A percentile compares a stretch with the other conserved stretches of the same genome.
These are phyloP conservation scores for Colius striatus DNA, from an alignment of 2,113 vertebrate genomes.

Conservation along the genomic window DNA sequence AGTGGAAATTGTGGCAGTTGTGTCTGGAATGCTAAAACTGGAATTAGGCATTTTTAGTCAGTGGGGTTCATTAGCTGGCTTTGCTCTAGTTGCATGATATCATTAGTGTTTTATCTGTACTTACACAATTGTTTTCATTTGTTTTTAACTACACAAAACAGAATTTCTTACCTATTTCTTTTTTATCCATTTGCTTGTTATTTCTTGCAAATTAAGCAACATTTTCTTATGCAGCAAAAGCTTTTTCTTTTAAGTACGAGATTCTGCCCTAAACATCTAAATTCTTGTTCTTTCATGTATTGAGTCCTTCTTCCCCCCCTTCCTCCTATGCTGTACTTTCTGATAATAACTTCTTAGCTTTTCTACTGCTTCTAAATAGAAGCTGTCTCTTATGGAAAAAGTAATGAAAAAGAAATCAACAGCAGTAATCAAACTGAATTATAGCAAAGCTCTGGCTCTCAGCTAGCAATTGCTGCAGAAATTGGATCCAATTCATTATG, in stretches of 20 bases:
- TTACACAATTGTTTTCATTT: neutral
- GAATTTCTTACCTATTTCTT: neutral
- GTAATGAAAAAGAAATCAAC: neutral
- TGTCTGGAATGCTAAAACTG: constrained; percentile 10
- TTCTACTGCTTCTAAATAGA: neutral
- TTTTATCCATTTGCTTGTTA: neutral
- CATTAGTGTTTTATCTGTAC: neutral
- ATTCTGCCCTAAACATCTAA: neutral
- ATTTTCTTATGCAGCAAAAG: neutral
- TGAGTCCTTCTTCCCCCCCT: neutral
- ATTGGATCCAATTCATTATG: constrained; percentile 16
- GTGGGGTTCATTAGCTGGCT: constrained; percentile 1
- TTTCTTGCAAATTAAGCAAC: neutral
- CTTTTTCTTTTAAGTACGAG: neutral
- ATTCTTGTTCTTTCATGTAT: neutral
- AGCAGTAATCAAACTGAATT: constrained; percentile 38
- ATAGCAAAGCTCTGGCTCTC: constrained; percentile 1
- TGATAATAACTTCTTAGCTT: neutral
- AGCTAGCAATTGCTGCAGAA: constrained; percentile 24
- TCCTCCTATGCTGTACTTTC: neutral
- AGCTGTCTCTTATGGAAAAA: neutral
- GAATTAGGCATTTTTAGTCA: neutral
- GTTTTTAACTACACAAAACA: neutral
- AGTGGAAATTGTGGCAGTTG: neutral
- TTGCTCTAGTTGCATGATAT: neutral